phyloP scores from a whole-genome alignment of 2,797 vertebrate genomes.

The Neopelma chrysocephalum region DNA sequence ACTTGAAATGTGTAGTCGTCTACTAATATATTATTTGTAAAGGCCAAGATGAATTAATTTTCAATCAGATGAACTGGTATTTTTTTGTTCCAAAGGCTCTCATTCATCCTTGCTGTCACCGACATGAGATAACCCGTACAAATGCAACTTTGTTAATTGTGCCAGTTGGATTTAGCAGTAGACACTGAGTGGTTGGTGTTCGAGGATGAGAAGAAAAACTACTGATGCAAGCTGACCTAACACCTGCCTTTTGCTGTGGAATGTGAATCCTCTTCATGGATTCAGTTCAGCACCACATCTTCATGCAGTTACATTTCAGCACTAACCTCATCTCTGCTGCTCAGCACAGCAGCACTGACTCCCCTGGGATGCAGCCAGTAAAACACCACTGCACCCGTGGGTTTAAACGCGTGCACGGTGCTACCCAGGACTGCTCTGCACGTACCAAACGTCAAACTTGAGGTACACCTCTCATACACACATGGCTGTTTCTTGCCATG shows the following conservation, averaged over 20 bases:
- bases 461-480: neutral
- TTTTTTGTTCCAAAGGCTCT: neutral
- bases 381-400: fast-evolving
- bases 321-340: neutral
- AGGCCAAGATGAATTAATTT: neutral
- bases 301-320: neutral
- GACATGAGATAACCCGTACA: neutral
- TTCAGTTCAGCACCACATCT: neutral
- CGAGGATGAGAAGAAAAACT: neutral
- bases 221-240: neutral
- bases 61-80: neutral
- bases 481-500: fast-evolving
- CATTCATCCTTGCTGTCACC: neutral
- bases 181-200: neutral
- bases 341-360: fast-evolving
- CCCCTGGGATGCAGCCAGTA: neutral
- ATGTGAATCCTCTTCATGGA: neutral
- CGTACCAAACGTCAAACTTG: fast-evolving
- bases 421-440: fast-evolving
- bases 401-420: fast-evolving
- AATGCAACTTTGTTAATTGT: neutral
- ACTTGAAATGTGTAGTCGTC: neutral
- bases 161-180: neutral
- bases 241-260: neutral
- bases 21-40: neutral